Conservation (phyloP, 2,797 vertebrate species). For the Syndactyla subalaris region DNA sequence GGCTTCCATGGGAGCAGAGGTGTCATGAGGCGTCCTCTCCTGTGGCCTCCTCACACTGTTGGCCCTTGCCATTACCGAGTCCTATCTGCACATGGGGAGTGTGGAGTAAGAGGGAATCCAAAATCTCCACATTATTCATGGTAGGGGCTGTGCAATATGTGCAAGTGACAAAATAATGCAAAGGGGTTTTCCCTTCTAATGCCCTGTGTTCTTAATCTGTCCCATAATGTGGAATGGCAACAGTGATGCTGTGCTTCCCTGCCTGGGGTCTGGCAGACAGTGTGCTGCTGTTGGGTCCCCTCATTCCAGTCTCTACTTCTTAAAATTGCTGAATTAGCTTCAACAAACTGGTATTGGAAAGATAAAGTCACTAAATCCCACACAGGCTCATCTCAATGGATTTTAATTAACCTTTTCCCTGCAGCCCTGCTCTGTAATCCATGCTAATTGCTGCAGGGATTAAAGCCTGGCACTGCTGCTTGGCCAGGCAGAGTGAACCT, state of each 20-base stretch:
- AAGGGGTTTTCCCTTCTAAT: background rate
- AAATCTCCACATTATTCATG: background rate
- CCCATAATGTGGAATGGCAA: rapidly evolving
- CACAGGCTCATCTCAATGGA: background rate
- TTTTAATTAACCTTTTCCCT: slow-evolving; percentile 50
- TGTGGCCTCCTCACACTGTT: rapidly evolving
- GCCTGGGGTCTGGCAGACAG: background rate
- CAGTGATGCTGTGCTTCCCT: rapidly evolving
- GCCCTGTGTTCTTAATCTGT: background rate
- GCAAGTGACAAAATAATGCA: background rate
- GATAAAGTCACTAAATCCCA: slow-evolving; percentile 39
- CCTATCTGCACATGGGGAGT: background rate
- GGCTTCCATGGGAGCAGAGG: background rate
- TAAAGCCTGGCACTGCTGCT: background rate
- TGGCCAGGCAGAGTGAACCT: background rate
- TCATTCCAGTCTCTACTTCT: background rate
- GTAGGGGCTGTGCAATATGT: rapidly evolving
- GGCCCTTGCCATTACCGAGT: background rate
- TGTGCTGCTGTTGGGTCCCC: background rate
- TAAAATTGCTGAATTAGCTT: slow-evolving; percentile 5
- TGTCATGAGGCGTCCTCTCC: rapidly evolving
- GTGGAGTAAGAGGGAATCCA: rapidly evolving
- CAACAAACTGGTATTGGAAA: background rate
- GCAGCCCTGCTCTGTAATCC: slow-evolving; percentile 27
- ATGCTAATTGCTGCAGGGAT: slow-evolving; percentile 33